Evolutionary conservation across 2,113 vertebrate species (phyloP), one percentile per base, ranked within the genome.

Genomic region (Neofelis nebulosa): DNA sequence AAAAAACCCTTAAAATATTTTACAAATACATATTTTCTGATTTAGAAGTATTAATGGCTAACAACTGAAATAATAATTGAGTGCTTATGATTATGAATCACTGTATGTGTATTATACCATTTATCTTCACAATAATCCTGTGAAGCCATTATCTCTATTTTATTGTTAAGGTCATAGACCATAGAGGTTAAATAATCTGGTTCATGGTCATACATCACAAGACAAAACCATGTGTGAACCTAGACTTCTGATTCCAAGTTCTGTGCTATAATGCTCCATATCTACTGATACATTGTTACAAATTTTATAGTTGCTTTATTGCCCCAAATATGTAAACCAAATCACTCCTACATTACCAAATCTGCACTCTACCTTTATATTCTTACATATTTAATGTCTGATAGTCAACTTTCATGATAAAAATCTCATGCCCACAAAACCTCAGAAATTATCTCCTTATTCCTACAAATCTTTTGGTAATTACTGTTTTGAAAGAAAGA

Each of bases 1-100:
- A 38, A 38, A 94, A 95, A 45, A 4, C 1, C 5, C 45, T 45
- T 55, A 74, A 93, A 79, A 50, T 83, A 57, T 48, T 95, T 94
- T 55, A 78, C 6, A 89, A 81, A 84, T 78, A 63, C 13, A 1
- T 83, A n/a, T 94, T 84, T 97, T 86, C 38, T 82, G 45, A 91
- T 79, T 86, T 66, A 81, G 38, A 94, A 89, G 4, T 69, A 86
- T 89, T 97, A 89, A 76, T 81, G 85, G 29, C 23, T 88, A 61
- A 29, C 14, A 52, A 65, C 80, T 86, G 55, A 89, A 86, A 31
- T 94, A 68, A 78, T 80, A 86, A 65, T 61, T 74, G 38, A 92
- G n/a, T 18, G 11, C 13, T 57, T 79, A n/a, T 92, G 31, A 57
- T 55, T 91, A 41, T 78, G 38, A 83, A 83, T 13, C 68, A 73